A percentile compares a stretch with the other conserved stretches of the same genome.
phyloP scores from a whole-genome alignment of 1,140 invertebrate species.

The Drosophila pectinifera region DNA sequence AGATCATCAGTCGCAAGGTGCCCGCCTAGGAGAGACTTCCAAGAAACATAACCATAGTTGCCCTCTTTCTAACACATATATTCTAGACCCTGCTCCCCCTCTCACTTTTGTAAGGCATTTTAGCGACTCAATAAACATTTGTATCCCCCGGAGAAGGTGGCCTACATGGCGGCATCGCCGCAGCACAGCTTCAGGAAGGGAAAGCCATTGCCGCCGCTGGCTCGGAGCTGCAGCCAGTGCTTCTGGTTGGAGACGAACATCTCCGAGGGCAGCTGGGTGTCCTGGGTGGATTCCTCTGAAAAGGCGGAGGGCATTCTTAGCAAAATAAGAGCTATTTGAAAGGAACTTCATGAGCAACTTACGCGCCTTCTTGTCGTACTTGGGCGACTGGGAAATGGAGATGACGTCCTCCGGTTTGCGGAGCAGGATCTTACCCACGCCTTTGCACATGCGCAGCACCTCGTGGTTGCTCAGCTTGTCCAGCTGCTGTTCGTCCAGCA shows the following conservation, averaged over 20 bases:
- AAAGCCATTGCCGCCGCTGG: constrained; percentile 79
- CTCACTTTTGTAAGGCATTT: constrained; percentile 77
- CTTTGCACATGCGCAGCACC: constrained; percentile 91
- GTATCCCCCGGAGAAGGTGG: constrained; percentile 73
- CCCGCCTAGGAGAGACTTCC: constrained; percentile 71
- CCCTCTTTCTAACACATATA: constrained; percentile 55
- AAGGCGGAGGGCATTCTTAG: neutral
- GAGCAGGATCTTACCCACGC: constrained; percentile 90
- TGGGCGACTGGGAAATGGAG: constrained; percentile 80
- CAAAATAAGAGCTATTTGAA: neutral
- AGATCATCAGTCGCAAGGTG: constrained; percentile 89
- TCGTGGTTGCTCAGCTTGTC: constrained; percentile 91
- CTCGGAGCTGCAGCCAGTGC: constrained; percentile 92
- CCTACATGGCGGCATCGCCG: constrained; percentile 62
- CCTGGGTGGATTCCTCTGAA: constrained; percentile 73
- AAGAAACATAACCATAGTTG: constrained; percentile 40
- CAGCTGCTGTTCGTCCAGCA: constrained; percentile 86
- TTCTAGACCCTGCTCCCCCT: constrained; percentile 49
- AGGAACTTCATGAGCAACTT: constrained; percentile 5
- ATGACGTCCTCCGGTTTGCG: constrained; percentile 89
- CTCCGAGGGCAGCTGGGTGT: constrained; percentile 90
- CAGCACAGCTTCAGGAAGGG: constrained; percentile 76
- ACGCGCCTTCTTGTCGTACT: constrained; percentile 75
- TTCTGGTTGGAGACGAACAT: constrained; percentile 96
- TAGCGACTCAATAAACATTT: constrained; percentile 78